phyloP scores from a whole-genome alignment of 2,113 vertebrate genomes.

The Pristiophorus japonicus region DNA sequence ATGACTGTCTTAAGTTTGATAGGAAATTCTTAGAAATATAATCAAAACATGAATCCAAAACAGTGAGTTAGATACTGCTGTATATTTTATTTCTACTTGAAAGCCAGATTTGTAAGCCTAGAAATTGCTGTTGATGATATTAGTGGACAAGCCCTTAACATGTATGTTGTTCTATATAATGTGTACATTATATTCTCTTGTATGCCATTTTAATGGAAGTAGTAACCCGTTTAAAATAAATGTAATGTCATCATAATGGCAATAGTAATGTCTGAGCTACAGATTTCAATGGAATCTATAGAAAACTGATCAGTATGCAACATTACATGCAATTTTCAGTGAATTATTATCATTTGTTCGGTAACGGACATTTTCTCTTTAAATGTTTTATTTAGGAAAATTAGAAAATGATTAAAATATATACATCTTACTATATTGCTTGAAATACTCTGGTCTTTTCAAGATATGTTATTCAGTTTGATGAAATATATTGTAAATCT shows the following conservation, averaged over 20 bases:
- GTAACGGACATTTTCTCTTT: background rate
- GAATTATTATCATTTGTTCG: background rate
- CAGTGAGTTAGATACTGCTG: background rate
- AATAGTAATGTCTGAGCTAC: background rate
- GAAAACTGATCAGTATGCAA: slow-evolving; percentile 10
- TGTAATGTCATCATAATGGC: background rate
- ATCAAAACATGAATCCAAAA: slow-evolving; percentile 14
- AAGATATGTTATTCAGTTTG: background rate
- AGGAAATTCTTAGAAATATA: background rate
- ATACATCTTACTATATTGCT: background rate
- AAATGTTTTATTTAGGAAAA: background rate
- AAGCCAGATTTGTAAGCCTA: background rate
- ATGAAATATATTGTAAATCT: background rate
- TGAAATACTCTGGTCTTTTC: background rate
- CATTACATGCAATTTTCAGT: background rate
- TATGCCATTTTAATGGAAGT: background rate
- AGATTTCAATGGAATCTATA: background rate
- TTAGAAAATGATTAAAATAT: background rate
- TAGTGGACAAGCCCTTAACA: background rate
- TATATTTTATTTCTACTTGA: background rate
- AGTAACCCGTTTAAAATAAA: background rate
- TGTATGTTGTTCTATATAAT: background rate
- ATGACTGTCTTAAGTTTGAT: background rate
- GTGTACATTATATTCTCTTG: background rate
- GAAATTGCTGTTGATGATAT: background rate